Evolutionary conservation across 2,888 invertebrate species (phyloP).

Genomic region (Cactoblastis cactorum): DNA sequence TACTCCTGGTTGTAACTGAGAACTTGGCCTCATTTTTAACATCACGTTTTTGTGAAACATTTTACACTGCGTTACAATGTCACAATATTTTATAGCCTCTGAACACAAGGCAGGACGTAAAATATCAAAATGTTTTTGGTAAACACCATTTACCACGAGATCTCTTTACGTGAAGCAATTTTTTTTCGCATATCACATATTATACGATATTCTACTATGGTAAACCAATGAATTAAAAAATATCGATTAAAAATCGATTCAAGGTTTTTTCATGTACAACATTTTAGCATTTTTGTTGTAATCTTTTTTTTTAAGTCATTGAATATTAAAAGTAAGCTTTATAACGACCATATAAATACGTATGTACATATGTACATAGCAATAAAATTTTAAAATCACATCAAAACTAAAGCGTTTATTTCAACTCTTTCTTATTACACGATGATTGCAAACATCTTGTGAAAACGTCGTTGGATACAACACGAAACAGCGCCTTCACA

Average conservation of each 20-base stretch:
- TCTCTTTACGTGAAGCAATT: not conserved
- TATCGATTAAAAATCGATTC: too few species aligned
- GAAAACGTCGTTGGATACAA: constrained; percentile 17
- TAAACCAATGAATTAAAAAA: too few species aligned
- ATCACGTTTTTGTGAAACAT: not conserved
- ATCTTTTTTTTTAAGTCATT: too few species aligned
- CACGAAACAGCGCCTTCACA: constrained; percentile 18
- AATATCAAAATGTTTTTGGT: not conserved
- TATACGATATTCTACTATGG: too few species aligned
- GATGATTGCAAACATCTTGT: not conserved
- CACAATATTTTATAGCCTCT: not conserved
- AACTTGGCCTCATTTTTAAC: not conserved
- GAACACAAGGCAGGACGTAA: not conserved
- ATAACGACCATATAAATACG: too few species aligned
- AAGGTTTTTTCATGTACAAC: too few species aligned
- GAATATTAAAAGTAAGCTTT: too few species aligned
- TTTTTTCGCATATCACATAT: not conserved
- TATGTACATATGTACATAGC: too few species aligned
- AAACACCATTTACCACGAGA: not conserved
- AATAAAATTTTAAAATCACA: too few species aligned
- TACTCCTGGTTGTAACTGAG: too few species aligned
- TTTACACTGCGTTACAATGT: not conserved
- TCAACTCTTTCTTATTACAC: not conserved
- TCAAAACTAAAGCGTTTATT: too few species aligned
- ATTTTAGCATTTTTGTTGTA: too few species aligned